Base-by-base conservation (phyloP, 2,797 vertebrate genomes). In the Halcyon leucocephala region DNA sequence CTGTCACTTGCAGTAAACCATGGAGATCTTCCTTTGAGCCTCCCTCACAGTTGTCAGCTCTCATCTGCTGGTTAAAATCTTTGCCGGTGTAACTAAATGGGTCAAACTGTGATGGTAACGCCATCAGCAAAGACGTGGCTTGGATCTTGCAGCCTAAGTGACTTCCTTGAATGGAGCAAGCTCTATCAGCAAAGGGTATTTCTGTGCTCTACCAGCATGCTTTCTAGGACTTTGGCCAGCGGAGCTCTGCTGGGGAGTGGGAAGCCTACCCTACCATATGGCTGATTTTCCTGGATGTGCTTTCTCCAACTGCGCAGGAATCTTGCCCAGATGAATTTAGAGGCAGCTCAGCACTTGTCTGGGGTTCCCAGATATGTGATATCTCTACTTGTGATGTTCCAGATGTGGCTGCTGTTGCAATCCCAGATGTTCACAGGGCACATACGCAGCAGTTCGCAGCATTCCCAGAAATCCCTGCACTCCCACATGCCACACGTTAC, bases 151-250 rank as follows among this genome's bases (percentile, higher is more conserved):
- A 89, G 73, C 65, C 82, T 74, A 81, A 91, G 72, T 82, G 76
- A 92, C 67, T 95, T 96, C 86, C 84, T 86, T 0, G 2, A 49
- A 35, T 1, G 7, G 71, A 89, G 78, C 5, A 10, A 82, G 71
- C 57, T 82, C 67, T 58, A 82, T 83, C 94, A 91, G 84, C 6
- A n/a, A 20, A 77, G 76, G 95, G 74, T 58, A 64, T 86, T 93
- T 80, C 93, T 8, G 44, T 74, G 92, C 86, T 94, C 92, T 74
- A 93, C 92, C 95, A 95, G 76, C 84, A 66, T 6, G 66, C 93
- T 92, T 96, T 95, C 95, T 94, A 95, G 92, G 94, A 93, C 86
- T 92, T 91, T 92, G 93, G 95, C 95, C 95, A 96, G 95, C 65
- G 69, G 60, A 83, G 82, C 92, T 89, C 35, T 82, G 74, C 93